Evolutionary conservation across 2,888 invertebrate genomes (phyloP).

Genomic region (Drosophila anomalipes): DNA sequence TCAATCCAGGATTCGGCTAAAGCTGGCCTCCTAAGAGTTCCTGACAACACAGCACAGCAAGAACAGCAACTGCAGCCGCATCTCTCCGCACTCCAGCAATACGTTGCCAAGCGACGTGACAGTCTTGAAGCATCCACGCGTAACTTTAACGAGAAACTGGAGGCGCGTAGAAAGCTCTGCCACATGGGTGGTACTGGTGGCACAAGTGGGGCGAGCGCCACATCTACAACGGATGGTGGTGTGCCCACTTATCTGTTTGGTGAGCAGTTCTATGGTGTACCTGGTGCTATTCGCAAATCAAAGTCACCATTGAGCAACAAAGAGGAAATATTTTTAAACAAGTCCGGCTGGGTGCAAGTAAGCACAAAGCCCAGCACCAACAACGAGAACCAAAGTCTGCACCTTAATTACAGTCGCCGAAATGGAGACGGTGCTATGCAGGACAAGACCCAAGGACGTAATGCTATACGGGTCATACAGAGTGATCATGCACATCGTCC

Average conservation of each 20-base stretch:
- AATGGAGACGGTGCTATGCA: constrained; percentile 54
- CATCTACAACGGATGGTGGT: constrained; percentile 37
- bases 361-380: constrained; percentile 83
- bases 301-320: constrained; percentile 61
- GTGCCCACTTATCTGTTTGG: constrained; percentile 85
- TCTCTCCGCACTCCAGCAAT: constrained; percentile 78
- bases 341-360: constrained; percentile 86
- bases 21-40: constrained; percentile 31
- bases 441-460: constrained; percentile 51
- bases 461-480: constrained; percentile 76
- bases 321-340: constrained; percentile 85
- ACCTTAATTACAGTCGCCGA: constrained; percentile 75
- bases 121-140: constrained; percentile 83
- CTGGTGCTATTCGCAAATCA: constrained; percentile 54
- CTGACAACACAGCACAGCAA: constrained; percentile 19
- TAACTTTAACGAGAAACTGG: constrained; percentile 84
- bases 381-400: constrained; percentile 81
- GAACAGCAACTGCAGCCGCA: constrained; percentile 41
- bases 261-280: constrained; percentile 74
- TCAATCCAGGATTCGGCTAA: constrained; percentile 34
- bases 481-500: constrained; percentile 74
- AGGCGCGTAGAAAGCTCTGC: constrained; percentile 85
- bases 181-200: constrained; percentile 72
- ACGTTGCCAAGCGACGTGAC: constrained; percentile 83
- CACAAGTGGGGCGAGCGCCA: constrained; percentile 13